Base-by-base conservation (phyloP, 2,888 invertebrate species). In the Pardosa pseudoannulata region DNA sequence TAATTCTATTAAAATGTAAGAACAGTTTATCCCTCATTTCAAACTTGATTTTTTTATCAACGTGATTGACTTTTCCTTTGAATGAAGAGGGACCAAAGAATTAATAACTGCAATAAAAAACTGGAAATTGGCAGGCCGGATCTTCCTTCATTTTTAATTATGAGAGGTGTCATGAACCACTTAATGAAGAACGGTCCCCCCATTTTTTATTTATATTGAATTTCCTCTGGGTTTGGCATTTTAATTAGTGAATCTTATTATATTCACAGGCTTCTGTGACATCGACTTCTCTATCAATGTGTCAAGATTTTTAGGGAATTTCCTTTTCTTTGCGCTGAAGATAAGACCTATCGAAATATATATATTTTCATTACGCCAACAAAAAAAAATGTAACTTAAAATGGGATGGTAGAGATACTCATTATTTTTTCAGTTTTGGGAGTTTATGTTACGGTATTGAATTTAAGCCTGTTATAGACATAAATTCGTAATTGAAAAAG, bases 211-310 rank as follows among this genome's bases (percentile, higher is more conserved):
- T 39, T 71, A 71, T 71, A 64, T 79, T 71, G 29, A 71, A 72
- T 71, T 79, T 71, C 71, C 64, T 79, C 79, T 79, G 79, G 64
- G 79, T 71, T 79, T 79, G 79, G 79, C 79, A 79, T 79, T 79
- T 79, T 79, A 79, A 79, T 79, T 79, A 79, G 71, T 27, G 71
- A 64, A 41, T 79, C 79, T 64, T 79, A 71, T 79, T 79, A 79
- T 72, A 64, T 65, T 72, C 79, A 29, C 71, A 27, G 71, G 39
- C 62, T 64, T 39, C 41, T 72, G 39, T 79, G 79, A 79, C 79
- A 79, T 28, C 19, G 13, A 31, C 64, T 71, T 79, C 71, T 71
- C 79, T 23, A 62, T 62, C 71, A 79, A 79, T 64, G 62, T 79
- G 71, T 79, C 79, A 72, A 71, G 64, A 76, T 72, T 79, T 79